Evolutionary conservation across 2,888 invertebrate species (phyloP).

Genomic region (Rhamphomyia laevipes): DNA sequence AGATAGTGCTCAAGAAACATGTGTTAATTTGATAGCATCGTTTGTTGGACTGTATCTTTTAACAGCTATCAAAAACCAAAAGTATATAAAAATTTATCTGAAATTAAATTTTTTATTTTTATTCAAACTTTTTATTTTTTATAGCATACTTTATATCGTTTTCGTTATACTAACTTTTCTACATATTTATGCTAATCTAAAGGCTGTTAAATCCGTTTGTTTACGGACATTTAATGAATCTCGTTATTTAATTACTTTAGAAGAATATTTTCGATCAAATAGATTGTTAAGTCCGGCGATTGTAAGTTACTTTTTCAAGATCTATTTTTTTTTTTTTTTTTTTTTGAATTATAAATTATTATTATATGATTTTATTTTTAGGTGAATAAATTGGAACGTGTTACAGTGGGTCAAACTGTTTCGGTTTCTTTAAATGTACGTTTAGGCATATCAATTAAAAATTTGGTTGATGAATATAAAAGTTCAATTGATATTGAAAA

Average conservation of each 20-base stretch:
- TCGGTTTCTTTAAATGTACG: conserved; percentile 34
- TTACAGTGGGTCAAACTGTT: conserved; percentile 46
- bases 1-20: conserved; percentile 93
- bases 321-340: too few relatives aligned
- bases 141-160: conserved; percentile 58
- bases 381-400: conserved; percentile 58
- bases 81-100: conserved; percentile 25
- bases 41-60: conserved; percentile 65
- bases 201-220: conserved; percentile 69
- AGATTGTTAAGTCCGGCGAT: conserved; percentile 45
- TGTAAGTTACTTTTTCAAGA: neutral
- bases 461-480: conserved; percentile 34
- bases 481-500: conserved; percentile 33
- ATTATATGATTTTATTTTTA: conserved; percentile 7
- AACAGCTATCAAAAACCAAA: conserved; percentile 46
- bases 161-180: conserved; percentile 61
- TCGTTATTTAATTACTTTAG: conserved; percentile 57
- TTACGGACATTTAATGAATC: conserved; percentile 72
- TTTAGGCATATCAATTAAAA: conserved; percentile 32
- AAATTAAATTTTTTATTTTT: neutral
- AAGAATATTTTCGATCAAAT: conserved; percentile 51
- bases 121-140: conserved; percentile 19
- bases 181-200: conserved; percentile 80
- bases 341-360: neutral
- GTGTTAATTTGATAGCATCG: conserved; percentile 83